Evolutionary conservation across 2,113 vertebrate species (phyloP), one percentile per base, ranked within the genome.

Genomic region (Triplophysa rosa): DNA sequence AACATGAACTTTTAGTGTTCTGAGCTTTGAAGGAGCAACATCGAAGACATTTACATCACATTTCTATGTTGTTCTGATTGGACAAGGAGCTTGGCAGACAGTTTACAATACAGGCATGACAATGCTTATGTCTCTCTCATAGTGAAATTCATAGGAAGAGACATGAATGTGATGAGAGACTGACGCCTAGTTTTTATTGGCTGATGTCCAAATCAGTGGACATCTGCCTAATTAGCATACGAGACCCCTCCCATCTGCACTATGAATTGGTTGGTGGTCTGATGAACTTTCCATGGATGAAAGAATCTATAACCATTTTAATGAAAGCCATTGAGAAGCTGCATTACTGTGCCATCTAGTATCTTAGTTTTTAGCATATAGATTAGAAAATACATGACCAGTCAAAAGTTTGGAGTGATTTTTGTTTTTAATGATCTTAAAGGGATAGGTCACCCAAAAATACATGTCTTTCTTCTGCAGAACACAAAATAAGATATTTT

Each of bases 141-240:
- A 6, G 49, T 16, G 6, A 54, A 54, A 7, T 19, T 54, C 14
- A 54, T 6, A 17, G 4, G 14, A 54, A 17, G 49, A 17, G 1
- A 54, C 49, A 17, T 4, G 14, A 17, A 81, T 87, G 65, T 29
- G 42, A 42, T 82, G 84, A 80, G 79, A 85, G 86, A 87, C 85
- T 87, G 88, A 83, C 33, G 79, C 87, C 89, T 90, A 92, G 93
- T 92, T 92, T 92, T 92, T 89, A 90, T 88, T 89, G 86, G 87
- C 75, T 82, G 85, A 80, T 87, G 86, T 89, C 63, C 84, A 86
- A 86, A 79, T 87, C 87, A 84, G 87, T 72, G 87, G 90, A 92
- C 93, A 92, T 93, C 90, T 93, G 89, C 88, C 90, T 88, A 87
- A 91, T 94, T 93, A 91, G 89, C 91, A 92, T 93, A 89, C 82